Evolutionary conservation across 2,888 invertebrate genomes (phyloP), one percentile per base, ranked within the genome.

Genomic region (Coelinius sp.): DNA sequence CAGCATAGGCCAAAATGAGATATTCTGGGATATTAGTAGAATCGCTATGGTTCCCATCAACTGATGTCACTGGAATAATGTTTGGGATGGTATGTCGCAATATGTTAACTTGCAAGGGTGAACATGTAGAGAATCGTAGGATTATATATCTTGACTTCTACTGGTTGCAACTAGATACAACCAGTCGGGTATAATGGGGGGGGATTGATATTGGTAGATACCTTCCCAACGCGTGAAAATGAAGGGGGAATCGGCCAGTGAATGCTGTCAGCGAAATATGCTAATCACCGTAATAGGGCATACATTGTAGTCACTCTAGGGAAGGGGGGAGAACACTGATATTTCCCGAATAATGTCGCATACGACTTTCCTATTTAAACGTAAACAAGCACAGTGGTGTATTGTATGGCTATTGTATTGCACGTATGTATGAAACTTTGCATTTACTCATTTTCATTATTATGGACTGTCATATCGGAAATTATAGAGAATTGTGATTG

Each of bases 271-370:
- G 80, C 84, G 85, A 85, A 49, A 59, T 59, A 85, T 85, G 86
- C 85, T 86, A 85, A 86, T 86, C 85, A 84, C 80, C 79, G 82
- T 85, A 86, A 86, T 86, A 86, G 85, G 82, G 80, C 82, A 80
- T 82, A 80, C 83, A 82, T 81, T 83, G 84, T 82, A 73, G 76
- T 70, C 77, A 75, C 68, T 53, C 22, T 8, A 24, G 20, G 41
- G 62, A n/a, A n/a, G n/a, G n/a, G n/a, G n/a, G n/a, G n/a, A n/a
- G n/a, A 14, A 71, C 72, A 75, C 73, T 84, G 82, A 85, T 85
- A 84, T 85, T 84, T 84, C 83, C n/a, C 84, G 46, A 80, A 83
- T 83, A 84, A 84, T 82, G 82, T 82, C 81, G 82, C 83, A 82
- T 72, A 70, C 68, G 75, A 68, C 77, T 73, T 67, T 67, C 20